Evolutionary conservation across 2,888 invertebrate genomes (phyloP).

Genomic region (Phaonia tiefii): DNA sequence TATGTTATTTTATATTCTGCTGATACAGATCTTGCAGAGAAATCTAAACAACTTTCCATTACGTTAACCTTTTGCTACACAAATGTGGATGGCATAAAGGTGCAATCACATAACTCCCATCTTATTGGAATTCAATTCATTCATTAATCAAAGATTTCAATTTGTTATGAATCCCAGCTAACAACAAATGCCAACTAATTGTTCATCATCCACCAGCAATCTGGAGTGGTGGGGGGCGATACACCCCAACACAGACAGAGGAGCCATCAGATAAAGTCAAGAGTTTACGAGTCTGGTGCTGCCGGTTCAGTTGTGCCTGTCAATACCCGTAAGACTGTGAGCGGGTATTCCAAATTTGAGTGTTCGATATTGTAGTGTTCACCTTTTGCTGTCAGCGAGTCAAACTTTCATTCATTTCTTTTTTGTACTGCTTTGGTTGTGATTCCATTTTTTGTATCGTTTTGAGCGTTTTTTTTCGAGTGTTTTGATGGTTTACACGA

Average conservation of each 20-base stretch:
- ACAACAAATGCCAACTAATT: slow-evolving; percentile 7
- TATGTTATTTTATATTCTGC: too few species aligned
- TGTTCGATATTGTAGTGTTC: slow-evolving; percentile 27
- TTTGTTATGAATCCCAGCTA: slow-evolving; percentile 12
- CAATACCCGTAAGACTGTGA: too few species aligned
- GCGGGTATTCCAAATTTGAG: too few species aligned
- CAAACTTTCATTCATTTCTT: slow-evolving; percentile 47
- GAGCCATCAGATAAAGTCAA: slow-evolving; percentile 1
- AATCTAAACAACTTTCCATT: too few species aligned
- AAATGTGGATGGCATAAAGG: too few species aligned
- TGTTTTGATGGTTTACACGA: slow-evolving; percentile 70
- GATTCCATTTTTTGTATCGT: slow-evolving; percentile 25
- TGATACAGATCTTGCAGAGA: too few species aligned
- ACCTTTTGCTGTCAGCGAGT: slow-evolving; percentile 37
- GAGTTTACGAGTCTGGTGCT: slow-evolving; percentile 1
- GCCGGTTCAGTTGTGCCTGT: too few species aligned
- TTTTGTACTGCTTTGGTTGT: slow-evolving; percentile 21
- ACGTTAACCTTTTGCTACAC: too few species aligned
- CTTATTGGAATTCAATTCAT: background rate
- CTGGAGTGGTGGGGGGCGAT: background rate
- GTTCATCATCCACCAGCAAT: background rate
- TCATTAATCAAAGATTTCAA: slow-evolving; percentile 3
- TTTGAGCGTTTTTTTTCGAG: slow-evolving; percentile 34
- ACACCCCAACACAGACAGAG: background rate
- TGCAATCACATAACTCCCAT: too few species aligned